phyloP scores from a whole-genome alignment of 2,797 vertebrate species.

The Tinamus major region DNA sequence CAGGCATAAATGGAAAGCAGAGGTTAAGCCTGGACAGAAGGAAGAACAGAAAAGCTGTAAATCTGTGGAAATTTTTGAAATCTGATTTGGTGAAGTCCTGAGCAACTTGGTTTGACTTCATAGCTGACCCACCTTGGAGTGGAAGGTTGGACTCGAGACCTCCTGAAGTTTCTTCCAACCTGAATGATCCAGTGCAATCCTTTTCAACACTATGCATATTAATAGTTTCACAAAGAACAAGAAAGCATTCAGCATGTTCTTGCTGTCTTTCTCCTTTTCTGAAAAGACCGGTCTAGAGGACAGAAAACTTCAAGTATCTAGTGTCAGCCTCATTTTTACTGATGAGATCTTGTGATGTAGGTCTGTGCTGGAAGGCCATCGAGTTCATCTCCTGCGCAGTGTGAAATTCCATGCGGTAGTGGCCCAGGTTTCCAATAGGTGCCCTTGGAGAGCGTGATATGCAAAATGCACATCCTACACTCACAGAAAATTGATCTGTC shows the following conservation, averaged over 20 bases:
- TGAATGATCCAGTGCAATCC: not conserved
- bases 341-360: slow-evolving; percentile 12
- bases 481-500: slow-evolving; percentile 52
- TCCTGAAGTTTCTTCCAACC: not conserved
- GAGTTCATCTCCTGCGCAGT: not conserved
- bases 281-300: not conserved
- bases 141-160: not conserved
- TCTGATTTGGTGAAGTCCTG: not conserved
- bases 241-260: not conserved
- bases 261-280: not conserved
- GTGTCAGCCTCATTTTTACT: slow-evolving; percentile 12
- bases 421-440: slow-evolving; percentile 59
- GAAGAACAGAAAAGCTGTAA: not conserved
- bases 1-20: not conserved
- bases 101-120: not conserved
- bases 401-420: slow-evolving; percentile 62
- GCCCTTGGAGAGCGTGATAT: slow-evolving; percentile 29
- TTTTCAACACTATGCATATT: fast-evolving
- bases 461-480: slow-evolving; percentile 60
- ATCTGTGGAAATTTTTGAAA: not conserved
- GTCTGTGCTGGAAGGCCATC: not conserved
- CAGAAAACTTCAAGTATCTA: slow-evolving; percentile 1
- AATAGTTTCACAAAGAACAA: not conserved
- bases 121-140: not conserved
- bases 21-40: not conserved